Base-by-base conservation (phyloP, 2,113 vertebrate genomes). In the Alligator mississippiensis region DNA sequence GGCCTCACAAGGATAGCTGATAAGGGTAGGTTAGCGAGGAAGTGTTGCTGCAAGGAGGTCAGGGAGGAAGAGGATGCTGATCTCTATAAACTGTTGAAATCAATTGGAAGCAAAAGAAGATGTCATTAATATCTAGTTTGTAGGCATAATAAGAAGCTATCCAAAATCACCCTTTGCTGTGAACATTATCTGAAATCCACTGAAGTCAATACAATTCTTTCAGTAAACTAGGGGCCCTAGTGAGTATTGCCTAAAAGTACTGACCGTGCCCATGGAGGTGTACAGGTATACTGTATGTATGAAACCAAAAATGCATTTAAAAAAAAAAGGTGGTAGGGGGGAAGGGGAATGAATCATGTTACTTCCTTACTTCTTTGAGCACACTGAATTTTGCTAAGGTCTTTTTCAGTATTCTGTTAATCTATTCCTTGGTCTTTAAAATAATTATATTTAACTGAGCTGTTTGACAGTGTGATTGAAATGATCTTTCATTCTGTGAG, bases 381-480 rank as follows among this genome's bases (percentile, higher is more conserved):
- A 61, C 16, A 30, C 16, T 19, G 61, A 79, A 5, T 47, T 94
- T 92, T 12, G 47, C 62, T 63, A 77, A 87, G 22, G 28, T 86
- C n/a, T 91, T 82, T 57, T 82, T 59, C 59, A 3, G 3, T 63
- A 88, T 12, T 25, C 72, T 76, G 80, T 79, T 88, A 93, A 79
- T 82, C 47, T 77, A 12, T 83, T 80, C 75, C 77, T 30, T 82
- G 85, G 27, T 38, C 57, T 90, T 89, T 87, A 47, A 89, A 70
- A 34, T 78, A 84, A 70, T 80, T 86, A 87, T 59, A 18, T 70
- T 58, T 76, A 84, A 80, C 55, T 21, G 38, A 91, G 34, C 19
- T 90, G 19, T 75, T 30, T 93, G 80, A 60, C 82, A 90, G 90
- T 47, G 34, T 28, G 87, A 85, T 82, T 75, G 78, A 78, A 90